phyloP scores from a whole-genome alignment of 1,140 invertebrate genomes.

The Meloidogyne floridensis region DNA sequence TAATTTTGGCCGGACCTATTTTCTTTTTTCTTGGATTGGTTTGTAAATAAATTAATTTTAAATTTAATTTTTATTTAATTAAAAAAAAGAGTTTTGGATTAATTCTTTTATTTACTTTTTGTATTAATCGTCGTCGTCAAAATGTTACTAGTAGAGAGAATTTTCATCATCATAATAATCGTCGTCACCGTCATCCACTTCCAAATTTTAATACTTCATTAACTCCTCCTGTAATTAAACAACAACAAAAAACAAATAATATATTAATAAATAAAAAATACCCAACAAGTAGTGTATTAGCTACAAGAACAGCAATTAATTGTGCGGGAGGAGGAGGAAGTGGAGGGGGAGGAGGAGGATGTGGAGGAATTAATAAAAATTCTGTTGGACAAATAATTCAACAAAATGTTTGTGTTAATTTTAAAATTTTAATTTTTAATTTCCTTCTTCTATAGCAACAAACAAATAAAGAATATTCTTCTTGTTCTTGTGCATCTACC shows the following conservation, averaged over 20 bases:
- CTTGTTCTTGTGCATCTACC: too few relatives aligned
- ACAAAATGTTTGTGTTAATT: neutral
- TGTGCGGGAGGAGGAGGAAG: neutral
- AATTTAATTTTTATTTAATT: neutral
- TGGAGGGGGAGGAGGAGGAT: too few relatives aligned
- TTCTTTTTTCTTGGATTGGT: conserved; percentile 26
- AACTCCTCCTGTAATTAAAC: neutral
- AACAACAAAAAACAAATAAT: too few relatives aligned
- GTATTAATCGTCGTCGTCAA: neutral
- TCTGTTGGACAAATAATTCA: neutral
- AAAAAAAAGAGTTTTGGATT: neutral
- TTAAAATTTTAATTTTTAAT: too few relatives aligned
- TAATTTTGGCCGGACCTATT: conserved; percentile 12
- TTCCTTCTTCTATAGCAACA: too few relatives aligned
- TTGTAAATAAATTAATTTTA: neutral
- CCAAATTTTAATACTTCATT: neutral
- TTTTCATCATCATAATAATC: neutral
- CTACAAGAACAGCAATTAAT: neutral
- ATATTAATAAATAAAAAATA: neutral
- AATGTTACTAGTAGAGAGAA: neutral
- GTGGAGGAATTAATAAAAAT: too few relatives aligned
- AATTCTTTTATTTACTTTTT: conserved; percentile 5
- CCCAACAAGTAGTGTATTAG: neutral
- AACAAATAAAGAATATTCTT: too few relatives aligned
- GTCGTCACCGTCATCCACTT: too few relatives aligned